Evolutionary conservation across 2,113 vertebrate species (phyloP), one percentile per base, ranked within the genome.

Genomic region (Quiscalus mexicanus): DNA sequence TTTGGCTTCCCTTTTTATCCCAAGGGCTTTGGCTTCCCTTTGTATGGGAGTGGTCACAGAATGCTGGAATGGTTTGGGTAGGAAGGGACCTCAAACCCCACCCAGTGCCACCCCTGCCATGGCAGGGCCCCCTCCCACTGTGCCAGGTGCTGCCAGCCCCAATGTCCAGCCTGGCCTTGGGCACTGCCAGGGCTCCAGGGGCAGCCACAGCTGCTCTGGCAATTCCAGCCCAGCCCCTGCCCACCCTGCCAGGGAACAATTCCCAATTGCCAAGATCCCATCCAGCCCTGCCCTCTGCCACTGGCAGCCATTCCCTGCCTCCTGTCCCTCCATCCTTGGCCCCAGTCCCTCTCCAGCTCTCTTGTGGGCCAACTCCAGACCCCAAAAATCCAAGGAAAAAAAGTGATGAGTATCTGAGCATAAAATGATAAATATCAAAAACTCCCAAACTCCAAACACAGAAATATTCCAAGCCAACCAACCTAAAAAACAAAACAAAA

Each of bases 321-420:
- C 19, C 56, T 70, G 35, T 13, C 65, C 41, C 58, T 74, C 2
- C 64, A 39, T 2, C 80, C 80, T 62, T 83, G 31, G 15, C 41
- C 55, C 24, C 41, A 47, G 55, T 12, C 73, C 45, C 55, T 55
- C 56, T 52, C 1, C 75, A 47, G n/a, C n/a, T 63, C n/a, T 62
- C 47, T 3, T 12, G 8, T 1, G 6, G 56, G 28, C n/a, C 49
- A 24, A 12, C n/a, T 30, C 3, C 0, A 4, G 53, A 47, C 1
- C 1, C 28, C 41, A 30, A 22, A 63, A 56, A 17, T 30, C 20
- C 47, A n/a, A 79, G 12, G 2, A 41, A 41, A 55, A 28, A 30
- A 35, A 20, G 6, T 0, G 0, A 16, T 23, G 41, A 87, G 6
- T 24, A 9, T 20, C 20, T 0, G 3, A 60, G 22, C n/a, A 55